Conservation (phyloP, 2,113 vertebrate species). For the Aptenodytes patagonicus region DNA sequence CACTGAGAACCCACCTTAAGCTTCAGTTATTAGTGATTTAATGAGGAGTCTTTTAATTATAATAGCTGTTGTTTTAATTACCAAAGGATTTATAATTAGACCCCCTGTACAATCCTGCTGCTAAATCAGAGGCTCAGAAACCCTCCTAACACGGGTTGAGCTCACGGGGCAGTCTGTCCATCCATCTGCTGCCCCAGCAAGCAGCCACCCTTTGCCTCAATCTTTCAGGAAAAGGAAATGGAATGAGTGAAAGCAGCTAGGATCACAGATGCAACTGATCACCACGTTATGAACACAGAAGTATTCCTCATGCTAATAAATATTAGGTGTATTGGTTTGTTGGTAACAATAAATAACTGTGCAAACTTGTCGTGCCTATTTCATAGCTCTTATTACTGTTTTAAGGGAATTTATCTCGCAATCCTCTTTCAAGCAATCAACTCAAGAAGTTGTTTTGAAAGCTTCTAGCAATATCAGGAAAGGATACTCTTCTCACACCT, state of each 20-base stretch:
- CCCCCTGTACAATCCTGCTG: constrained; percentile 36
- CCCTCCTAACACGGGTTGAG: neutral
- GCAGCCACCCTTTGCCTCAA: constrained; percentile 55
- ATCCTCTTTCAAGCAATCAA: neutral
- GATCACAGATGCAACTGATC: neutral
- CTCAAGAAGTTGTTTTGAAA: neutral
- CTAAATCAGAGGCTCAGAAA: constrained; percentile 9
- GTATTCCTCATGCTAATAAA: neutral
- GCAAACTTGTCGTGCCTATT: neutral
- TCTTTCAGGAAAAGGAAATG: neutral
- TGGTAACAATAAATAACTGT: neutral
- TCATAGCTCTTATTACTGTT: neutral
- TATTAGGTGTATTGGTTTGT: neutral
- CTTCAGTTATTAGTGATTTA: constrained; percentile 62
- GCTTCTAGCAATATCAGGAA: neutral
- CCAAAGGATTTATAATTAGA: constrained; percentile 65
- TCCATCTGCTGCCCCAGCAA: neutral
- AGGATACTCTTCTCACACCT: neutral
- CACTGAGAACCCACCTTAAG: constrained; percentile 11
- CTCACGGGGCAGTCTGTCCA: neutral
- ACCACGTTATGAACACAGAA: neutral
- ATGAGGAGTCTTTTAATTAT: constrained; percentile 66
- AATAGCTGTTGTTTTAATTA: constrained; percentile 74
- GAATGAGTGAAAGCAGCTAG: neutral
- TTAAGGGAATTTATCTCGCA: neutral